phyloP scores from a whole-genome alignment of 2,113 vertebrate genomes.

The Sinocyclocheilus anshuiensis region DNA sequence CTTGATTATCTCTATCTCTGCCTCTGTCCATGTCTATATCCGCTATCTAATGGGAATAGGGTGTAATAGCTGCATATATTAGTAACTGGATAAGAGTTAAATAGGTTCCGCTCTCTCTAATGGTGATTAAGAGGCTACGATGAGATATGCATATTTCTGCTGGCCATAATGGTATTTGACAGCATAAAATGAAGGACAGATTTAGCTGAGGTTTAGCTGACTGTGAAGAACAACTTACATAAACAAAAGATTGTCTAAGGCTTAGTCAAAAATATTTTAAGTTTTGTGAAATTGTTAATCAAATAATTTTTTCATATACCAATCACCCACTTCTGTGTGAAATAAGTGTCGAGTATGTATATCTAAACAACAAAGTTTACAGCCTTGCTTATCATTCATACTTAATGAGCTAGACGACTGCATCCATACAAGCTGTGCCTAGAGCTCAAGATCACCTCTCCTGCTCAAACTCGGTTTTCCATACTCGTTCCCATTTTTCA shows the following conservation, averaged over 20 bases:
- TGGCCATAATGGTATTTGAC: slow-evolving; percentile 10
- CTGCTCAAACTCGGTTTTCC: slow-evolving; percentile 72
- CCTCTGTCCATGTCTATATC: not conserved
- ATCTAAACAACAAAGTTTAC: not conserved
- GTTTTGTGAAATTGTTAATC: not conserved
- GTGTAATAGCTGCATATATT: slow-evolving; percentile 4
- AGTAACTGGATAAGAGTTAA: not conserved
- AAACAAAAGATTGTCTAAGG: not conserved
- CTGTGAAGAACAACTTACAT: not conserved
- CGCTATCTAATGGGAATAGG: not conserved
- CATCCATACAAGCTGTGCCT: slow-evolving; percentile 49
- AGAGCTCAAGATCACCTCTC: slow-evolving; percentile 67
- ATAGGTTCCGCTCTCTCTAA: not conserved
- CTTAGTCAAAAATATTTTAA: not conserved
- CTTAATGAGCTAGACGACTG: not conserved
- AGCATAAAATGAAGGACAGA: not conserved
- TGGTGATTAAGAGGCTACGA: not conserved
- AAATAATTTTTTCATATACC: too few relatives aligned
- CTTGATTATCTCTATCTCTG: not conserved
- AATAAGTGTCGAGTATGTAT: not conserved
- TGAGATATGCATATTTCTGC: slow-evolving; percentile 13
- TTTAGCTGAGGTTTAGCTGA: not conserved
- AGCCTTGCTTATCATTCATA: slow-evolving; percentile 17
- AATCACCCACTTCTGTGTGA: not conserved
- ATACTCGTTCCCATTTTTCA: slow-evolving; percentile 72